These are phyloP conservation scores for Poeciliopsis gracilis DNA, from an alignment of 2,797 vertebrate genomes.

Conservation along the genomic window DNA sequence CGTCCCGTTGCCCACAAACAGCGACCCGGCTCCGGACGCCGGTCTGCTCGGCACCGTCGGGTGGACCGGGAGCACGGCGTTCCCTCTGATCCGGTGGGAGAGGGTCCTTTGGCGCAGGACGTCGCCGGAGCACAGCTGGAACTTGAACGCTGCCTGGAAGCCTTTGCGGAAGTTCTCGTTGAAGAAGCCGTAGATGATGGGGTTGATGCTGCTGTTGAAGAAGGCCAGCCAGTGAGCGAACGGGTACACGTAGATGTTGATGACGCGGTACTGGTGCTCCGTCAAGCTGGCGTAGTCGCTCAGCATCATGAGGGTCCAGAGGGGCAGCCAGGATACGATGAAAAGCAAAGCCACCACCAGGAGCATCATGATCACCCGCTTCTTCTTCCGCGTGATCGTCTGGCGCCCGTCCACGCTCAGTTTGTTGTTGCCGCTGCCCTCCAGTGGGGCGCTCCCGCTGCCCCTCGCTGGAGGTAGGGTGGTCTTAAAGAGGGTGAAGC, in stretches of 20 bases:
- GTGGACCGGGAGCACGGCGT: slow-evolving; percentile 71
- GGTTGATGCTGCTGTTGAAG: slow-evolving; percentile 94
- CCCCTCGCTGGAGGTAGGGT: slow-evolving; percentile 41
- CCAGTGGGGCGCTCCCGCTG: slow-evolving; percentile 17
- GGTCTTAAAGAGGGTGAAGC: slow-evolving; percentile 82
- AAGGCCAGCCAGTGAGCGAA: slow-evolving; percentile 95
- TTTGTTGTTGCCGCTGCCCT: slow-evolving; percentile 43
- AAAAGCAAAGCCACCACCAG: slow-evolving; percentile 88
- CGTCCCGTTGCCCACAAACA: slow-evolving; percentile 45
- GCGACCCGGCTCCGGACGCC: slow-evolving; percentile 14
- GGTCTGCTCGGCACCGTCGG: slow-evolving; percentile 33
- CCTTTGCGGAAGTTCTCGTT: slow-evolving; percentile 90
- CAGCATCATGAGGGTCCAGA: slow-evolving; percentile 95
- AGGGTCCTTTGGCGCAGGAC: slow-evolving; percentile 56
- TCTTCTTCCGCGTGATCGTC: slow-evolving; percentile 81
- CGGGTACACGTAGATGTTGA: slow-evolving; percentile 91
- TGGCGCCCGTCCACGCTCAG: slow-evolving; percentile 66
- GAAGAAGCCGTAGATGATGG: slow-evolving; percentile 93
- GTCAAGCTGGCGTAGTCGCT: slow-evolving; percentile 88
- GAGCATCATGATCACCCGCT: slow-evolving; percentile 90
- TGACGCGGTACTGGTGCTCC: slow-evolving; percentile 78
- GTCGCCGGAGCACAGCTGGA: slow-evolving; percentile 82
- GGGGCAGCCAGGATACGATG: slow-evolving; percentile 91
- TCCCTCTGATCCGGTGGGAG: slow-evolving; percentile 74
- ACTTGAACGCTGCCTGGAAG: slow-evolving; percentile 86